These are phyloP conservation scores for Hedychridium roseum DNA, from an alignment of 2,888 invertebrate genomes.

Conservation along the genomic window DNA sequence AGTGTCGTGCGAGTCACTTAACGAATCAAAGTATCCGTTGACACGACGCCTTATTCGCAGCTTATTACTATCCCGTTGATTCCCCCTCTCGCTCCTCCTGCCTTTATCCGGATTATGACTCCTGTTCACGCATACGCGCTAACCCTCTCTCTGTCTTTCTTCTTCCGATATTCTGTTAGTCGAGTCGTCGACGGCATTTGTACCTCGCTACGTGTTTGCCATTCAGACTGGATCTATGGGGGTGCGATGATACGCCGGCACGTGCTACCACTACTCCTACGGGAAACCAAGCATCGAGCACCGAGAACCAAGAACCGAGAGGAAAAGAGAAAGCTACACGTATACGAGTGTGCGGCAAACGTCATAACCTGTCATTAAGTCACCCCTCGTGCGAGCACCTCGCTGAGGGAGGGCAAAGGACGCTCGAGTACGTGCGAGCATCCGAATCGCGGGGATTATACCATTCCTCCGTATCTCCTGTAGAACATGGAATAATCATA, in stretches of 20 bases:
- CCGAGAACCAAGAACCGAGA: conserved; percentile 17
- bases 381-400: conserved; percentile 38
- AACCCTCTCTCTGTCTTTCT: too few relatives aligned
- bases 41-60: conserved; percentile 24
- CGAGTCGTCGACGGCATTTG: background rate
- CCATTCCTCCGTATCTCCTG: conserved; percentile 21
- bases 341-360: conserved; percentile 43
- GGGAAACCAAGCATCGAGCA: conserved; percentile 7
- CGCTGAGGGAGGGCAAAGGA: conserved; percentile 18
- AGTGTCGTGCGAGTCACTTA: too few relatives aligned
- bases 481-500: conserved; percentile 29
- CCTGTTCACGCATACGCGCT: too few relatives aligned
- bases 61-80: conserved; percentile 17
- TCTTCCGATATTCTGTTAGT: background rate
- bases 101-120: too few relatives aligned
- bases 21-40: too few relatives aligned
- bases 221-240: conserved; percentile 36
- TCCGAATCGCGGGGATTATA: conserved; percentile 49
- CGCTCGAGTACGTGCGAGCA: conserved; percentile 26
- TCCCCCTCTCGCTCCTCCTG: conserved; percentile 3
- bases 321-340: too few relatives aligned
- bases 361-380: conserved; percentile 59
- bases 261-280: conserved; percentile 36
- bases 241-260: conserved; percentile 43
- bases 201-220: conserved; percentile 20